phyloP scores from a whole-genome alignment of 2,888 invertebrate species.

The Caenorhabditis virilis region DNA sequence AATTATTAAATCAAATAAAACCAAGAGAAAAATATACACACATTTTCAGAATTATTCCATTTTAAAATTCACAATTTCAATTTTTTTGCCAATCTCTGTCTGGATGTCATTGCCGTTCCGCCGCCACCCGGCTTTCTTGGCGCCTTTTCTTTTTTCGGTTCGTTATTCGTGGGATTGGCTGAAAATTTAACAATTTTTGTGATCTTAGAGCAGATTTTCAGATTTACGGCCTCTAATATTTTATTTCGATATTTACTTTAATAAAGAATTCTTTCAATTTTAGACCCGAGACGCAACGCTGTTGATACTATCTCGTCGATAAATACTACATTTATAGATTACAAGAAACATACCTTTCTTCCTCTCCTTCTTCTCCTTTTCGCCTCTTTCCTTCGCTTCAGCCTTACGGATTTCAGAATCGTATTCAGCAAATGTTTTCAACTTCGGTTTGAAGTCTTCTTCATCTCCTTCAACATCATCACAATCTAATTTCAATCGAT shows the following conservation, averaged over 20 bases:
- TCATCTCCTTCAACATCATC: not conserved
- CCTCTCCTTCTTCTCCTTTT: constrained; percentile 14
- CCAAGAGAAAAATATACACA: not conserved
- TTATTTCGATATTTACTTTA: no score
- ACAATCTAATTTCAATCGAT: not conserved
- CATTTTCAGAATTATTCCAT: not conserved
- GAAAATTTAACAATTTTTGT: not conserved
- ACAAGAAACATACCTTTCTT: not conserved
- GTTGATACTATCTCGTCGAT: no score
- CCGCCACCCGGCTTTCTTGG: constrained; percentile 3
- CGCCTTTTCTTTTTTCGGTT: constrained; percentile 10
- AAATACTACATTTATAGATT: no score
- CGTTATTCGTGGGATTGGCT: no score
- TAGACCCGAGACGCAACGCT: no score
- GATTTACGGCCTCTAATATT: no score
- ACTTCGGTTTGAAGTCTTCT: not conserved
- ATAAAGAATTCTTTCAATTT: no score
- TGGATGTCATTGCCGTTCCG: not conserved
- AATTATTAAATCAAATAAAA: not conserved
- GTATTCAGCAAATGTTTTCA: not conserved
- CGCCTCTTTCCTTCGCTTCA: constrained; percentile 14
- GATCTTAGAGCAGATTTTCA: not conserved
- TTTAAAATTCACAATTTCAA: constrained; percentile 20
- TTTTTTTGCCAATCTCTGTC: constrained; percentile 19
- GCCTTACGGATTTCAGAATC: constrained; percentile 9